Evolutionary conservation across 2,797 vertebrate species (phyloP).

Genomic region (Fistularia commersonii): DNA sequence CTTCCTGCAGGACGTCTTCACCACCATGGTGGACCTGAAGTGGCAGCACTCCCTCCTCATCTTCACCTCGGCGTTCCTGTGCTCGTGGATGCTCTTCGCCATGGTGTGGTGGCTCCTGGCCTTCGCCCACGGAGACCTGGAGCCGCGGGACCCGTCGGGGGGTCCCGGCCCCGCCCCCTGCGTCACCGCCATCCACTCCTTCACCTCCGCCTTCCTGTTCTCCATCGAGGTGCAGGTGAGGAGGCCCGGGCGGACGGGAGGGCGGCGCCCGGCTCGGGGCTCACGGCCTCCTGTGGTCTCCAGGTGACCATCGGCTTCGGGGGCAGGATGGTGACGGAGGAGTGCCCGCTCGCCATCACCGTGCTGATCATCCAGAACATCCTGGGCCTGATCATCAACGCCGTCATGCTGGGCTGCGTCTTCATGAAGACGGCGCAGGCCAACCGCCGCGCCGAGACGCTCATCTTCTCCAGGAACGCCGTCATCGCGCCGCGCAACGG

Average conservation of each 20-base stretch:
- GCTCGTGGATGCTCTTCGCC: slow-evolving; percentile 84
- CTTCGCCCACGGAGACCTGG: slow-evolving; percentile 82
- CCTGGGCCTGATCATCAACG: slow-evolving; percentile 93
- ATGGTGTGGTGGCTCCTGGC: slow-evolving; percentile 86
- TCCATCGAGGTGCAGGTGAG: slow-evolving; percentile 94
- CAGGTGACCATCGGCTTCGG: slow-evolving; percentile 97
- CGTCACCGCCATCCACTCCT: slow-evolving; percentile 84
- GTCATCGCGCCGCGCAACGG: slow-evolving; percentile 89
- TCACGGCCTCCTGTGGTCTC: not conserved
- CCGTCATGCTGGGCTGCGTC: slow-evolving; percentile 95
- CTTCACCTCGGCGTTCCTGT: slow-evolving; percentile 83
- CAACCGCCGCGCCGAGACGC: slow-evolving; percentile 90
- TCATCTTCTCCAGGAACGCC: slow-evolving; percentile 94
- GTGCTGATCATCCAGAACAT: slow-evolving; percentile 96
- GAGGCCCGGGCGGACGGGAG: not conserved
- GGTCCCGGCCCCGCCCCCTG: slow-evolving; percentile 68
- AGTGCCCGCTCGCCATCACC: slow-evolving; percentile 90
- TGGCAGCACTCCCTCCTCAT: slow-evolving; percentile 84
- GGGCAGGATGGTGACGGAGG: slow-evolving; percentile 95
- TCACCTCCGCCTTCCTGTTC: slow-evolving; percentile 96
- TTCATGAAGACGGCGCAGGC: slow-evolving; percentile 99
- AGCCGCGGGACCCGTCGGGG: slow-evolving; percentile 52
- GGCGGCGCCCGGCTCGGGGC: too few species aligned
- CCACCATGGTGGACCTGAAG: slow-evolving; percentile 85
- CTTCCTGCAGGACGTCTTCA: slow-evolving; percentile 84